Evolutionary conservation across 2,797 vertebrate species (phyloP), one percentile per base, ranked within the genome.

Genomic region (Sylvia borin): DNA sequence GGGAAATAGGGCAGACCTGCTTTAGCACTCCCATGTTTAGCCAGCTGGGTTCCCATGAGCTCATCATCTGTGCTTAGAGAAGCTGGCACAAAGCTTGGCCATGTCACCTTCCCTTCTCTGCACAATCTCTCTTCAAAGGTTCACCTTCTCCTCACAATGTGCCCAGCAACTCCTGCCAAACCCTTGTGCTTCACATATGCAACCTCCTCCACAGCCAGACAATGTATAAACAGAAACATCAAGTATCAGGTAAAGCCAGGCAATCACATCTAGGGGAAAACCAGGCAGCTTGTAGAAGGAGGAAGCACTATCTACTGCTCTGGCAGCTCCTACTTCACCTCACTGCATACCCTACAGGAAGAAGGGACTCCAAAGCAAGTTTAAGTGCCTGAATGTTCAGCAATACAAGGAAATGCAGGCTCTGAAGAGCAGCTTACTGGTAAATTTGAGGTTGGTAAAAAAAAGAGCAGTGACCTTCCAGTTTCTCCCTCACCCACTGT

Each of bases 21-120:
- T 93, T 78, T 42, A 93, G 83, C 38, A 90, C n/a, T 93, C 80
- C 71, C 57, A 71, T 47, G 65, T 67, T 79, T 50, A 95, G 83
- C 40, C 73, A 73, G 76, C 64, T 57, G 34, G 14, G 50, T 82
- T 93, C 83, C 67, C 80, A 82, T 62, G 90, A 95, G 80, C 74
- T 92, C 85, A 88, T 76, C 51, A 88, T 76, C 51, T 47, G 24
- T 38, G 53, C 77, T 92, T 51, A 47, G 24, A 91, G 85, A 94
- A 90, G 61, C 71, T 89, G 83, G 43, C 74, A 92, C 53, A 84
- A 78, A 61, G 53, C 47, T 95, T 4, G 15, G 67, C 48, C 50
- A 25, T 51, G 57, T 50, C 79, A 76, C 61, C 53, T 88, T 67
- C 62, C 68, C 77, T 88, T 73, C 87, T 86, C 64, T 95, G 70